Evolutionary conservation across 2,888 invertebrate genomes (phyloP), one percentile per base, ranked within the genome.

Genomic region (Andrena fulva): DNA sequence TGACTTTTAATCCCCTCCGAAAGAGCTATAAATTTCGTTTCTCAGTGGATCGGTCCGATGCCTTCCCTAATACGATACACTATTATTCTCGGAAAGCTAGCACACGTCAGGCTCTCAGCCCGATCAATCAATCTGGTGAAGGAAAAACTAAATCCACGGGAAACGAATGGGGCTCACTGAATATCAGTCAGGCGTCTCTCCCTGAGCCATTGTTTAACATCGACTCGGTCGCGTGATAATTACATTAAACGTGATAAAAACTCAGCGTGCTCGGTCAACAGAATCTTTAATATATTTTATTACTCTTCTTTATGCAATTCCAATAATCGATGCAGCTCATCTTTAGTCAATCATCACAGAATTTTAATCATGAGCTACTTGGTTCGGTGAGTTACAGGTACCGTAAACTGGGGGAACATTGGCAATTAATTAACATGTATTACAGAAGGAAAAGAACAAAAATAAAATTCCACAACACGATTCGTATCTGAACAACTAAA

Each of bases 1-100:
- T 24, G 31, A 48, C 35, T 66, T 48, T 56, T 78, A 66, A 62
- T 79, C 56, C 42, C 12, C 63, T 33, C 12, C 29, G 68, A 63
- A 72, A 72, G 33, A 67, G 50, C 67, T 27, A 72, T 71, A 80
- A 78, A 80, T 80, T 77, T 69, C 33, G 71, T 48, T 33, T 63
- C 48, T 8, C 71, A 54, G 52, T 29, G 80, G 48, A 67, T 62
- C 80, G 67, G 63, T 64, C 63, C 75, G 6, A 24, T 64, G 27
- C 62, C 62, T 60, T 56, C 48, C 54, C 71, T 78, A 78, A 80
- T 80, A 80, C 56, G 67, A 68, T 80, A 68, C 80, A 80, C 80
- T 80, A 79, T 72, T 80, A 79, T 80, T 68, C 56, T 12, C 10
- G 60, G 54, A 50, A 71, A 33, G 80, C 20, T 27, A 62, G 71